Evolutionary conservation across 2,888 invertebrate species (phyloP), one percentile per base, ranked within the genome.

Genomic region (Iselma pallidipennis): DNA sequence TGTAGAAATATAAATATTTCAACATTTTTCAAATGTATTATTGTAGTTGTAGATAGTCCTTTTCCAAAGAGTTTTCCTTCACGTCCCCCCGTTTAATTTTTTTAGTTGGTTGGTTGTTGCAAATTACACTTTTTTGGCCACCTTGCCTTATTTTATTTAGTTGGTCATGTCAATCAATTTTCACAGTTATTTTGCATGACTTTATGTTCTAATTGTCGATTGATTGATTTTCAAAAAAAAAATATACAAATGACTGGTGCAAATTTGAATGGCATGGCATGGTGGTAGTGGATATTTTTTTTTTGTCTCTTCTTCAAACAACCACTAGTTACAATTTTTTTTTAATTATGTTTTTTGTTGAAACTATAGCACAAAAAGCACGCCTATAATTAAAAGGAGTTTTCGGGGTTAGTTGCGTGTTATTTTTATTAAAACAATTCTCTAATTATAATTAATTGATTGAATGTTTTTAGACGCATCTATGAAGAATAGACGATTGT

Each of bases 1-100:
- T 73, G 75, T 71, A 70, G 66, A 70, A 74, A 75, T 75, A 76
- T 74, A 75, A 73, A 74, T 72, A 76, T 76, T 75, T 72, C 73
- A 76, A 73, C 72, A 68, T 66, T 67, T 60, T 52, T 67, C 5
- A 57, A 50, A 61, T 57, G 59, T 65, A 49, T 65, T 65, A 62
- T 65, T 65, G 61, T 65, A 65, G 61, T 37, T n/a, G 28, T 65
- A 65, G 65, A 37, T 53, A 58, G 29, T 21, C 58, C 60, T 50
- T 49, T n/a, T n/a, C n/a, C 55, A 50, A 29, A 42, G 29, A 57
- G 37, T 28, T 57, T 19, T 37, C 28, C 26, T 50, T 25, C 16
- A n/a, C n/a, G n/a, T n/a, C n/a, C n/a, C n/a, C n/a, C n/a, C n/a
- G n/a, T n/a, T n/a, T n/a, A n/a, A 42, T 60, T 28, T 25, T 16